phyloP scores from a whole-genome alignment of 2,888 invertebrate species.

The Achlya flavicornis region DNA sequence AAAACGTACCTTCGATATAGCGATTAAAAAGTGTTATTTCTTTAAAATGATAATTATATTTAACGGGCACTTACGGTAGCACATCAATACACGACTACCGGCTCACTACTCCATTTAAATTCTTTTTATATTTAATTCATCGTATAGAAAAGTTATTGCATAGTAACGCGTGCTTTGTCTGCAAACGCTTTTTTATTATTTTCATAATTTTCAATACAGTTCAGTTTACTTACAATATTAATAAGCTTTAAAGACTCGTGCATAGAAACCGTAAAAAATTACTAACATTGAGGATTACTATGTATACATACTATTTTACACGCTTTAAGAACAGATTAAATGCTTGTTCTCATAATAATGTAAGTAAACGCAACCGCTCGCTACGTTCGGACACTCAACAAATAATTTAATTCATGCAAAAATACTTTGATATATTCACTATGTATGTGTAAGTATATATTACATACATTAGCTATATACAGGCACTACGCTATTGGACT shows the following conservation, averaged over 20 bases:
- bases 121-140: constrained; percentile 26
- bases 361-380: constrained; percentile 39
- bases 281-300: background rate
- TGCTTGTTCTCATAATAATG: background rate
- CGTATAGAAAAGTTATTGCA: constrained; percentile 64
- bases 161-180: constrained; percentile 36
- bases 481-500: constrained; percentile 51
- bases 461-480: constrained; percentile 28
- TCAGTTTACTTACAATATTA: constrained; percentile 4
- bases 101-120: constrained; percentile 22
- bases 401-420: constrained; percentile 57
- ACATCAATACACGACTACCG: constrained; percentile 22
- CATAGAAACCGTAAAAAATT: background rate
- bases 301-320: background rate
- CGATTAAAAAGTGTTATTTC: background rate
- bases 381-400: constrained; percentile 38
- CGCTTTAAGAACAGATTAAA: background rate
- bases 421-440: constrained; percentile 56
- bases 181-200: constrained; percentile 20
- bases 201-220: background rate
- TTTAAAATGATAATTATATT: background rate
- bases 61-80: constrained; percentile 17
- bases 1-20: background rate
- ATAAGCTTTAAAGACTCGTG: background rate
- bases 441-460: constrained; percentile 45